Conservation (phyloP, 2,888 invertebrate genomes). For the Ectropis crepuscularia region DNA sequence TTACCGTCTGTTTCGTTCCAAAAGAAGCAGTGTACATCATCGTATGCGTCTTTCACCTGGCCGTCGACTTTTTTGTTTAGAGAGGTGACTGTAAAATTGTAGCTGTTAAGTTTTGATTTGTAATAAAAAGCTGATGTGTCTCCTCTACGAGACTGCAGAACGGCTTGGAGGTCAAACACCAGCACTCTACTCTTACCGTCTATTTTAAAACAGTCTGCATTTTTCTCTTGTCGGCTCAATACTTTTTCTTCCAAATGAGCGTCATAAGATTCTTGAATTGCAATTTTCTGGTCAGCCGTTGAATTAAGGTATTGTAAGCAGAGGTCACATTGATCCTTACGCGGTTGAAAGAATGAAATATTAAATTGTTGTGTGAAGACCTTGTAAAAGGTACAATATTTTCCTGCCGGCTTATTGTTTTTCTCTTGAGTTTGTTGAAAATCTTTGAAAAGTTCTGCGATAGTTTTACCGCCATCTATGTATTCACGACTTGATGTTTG, state of each 20-base stretch:
- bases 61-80: conserved; percentile 7
- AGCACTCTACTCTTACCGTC: conserved; percentile 38
- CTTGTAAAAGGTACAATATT: no score
- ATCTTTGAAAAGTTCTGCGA: not conserved
- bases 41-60: not conserved
- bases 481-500: not conserved
- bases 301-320: conserved; percentile 27
- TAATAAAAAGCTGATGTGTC: conserved; percentile 43
- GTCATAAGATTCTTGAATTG: not conserved
- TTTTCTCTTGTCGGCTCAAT: conserved; percentile 22
- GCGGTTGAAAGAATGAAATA: no score
- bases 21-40: conserved; percentile 27
- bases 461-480: conserved; percentile 2
- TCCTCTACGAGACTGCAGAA: conserved; percentile 38
- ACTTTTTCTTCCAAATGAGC: conserved; percentile 30
- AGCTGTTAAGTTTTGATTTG: conserved; percentile 39
- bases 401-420: not conserved
- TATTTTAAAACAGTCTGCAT: conserved; percentile 27
- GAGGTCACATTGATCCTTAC: conserved; percentile 29
- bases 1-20: conserved; percentile 29
- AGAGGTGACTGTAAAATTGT: conserved; percentile 48
- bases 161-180: conserved; percentile 42
- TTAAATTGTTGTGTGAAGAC: no score
- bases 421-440: not conserved
- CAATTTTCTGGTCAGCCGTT: not conserved